Conservation (phyloP, 2,888 invertebrate species). For the Balanococcus diminutus region DNA sequence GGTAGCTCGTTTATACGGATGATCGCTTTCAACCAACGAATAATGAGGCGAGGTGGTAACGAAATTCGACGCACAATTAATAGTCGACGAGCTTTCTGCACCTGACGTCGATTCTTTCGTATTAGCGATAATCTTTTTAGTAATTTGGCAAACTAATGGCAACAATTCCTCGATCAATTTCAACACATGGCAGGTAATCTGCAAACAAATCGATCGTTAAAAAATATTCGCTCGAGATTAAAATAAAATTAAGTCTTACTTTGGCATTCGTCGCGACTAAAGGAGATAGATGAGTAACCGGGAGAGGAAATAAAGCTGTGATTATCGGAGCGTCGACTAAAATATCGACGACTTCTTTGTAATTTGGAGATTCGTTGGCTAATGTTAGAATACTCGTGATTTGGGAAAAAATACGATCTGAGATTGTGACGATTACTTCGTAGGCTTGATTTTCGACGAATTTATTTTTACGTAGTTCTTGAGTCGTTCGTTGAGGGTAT, state of each 20-base stretch:
- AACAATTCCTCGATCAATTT: conserved; percentile 85
- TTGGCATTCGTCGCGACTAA: conserved; percentile 39
- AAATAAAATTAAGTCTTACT: background rate
- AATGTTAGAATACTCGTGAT: background rate
- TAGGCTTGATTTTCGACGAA: conserved; percentile 46
- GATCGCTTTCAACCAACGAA: conserved; percentile 92
- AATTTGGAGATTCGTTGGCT: background rate
- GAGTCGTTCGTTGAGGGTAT: conserved; percentile 41
- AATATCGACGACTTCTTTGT: conserved; percentile 18
- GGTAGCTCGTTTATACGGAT: conserved; percentile 90
- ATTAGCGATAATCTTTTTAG: conserved; percentile 61
- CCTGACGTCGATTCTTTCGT: conserved; percentile 56
- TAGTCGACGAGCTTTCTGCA: conserved; percentile 59
- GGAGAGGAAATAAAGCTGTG: conserved; percentile 17
- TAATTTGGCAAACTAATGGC: conserved; percentile 86
- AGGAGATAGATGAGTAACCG: conserved; percentile 46
- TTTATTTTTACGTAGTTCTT: conserved; percentile 45
- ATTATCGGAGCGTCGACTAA: conserved; percentile 28
- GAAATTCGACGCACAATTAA: conserved; percentile 57
- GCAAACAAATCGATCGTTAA: conserved; percentile 59
- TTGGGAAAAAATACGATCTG: conserved; percentile 9
- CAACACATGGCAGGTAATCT: conserved; percentile 85
- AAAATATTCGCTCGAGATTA: background rate
- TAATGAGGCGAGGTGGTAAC: conserved; percentile 83
- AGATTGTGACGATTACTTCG: conserved; percentile 41